Conservation (phyloP, 2,113 vertebrate genomes). For the Alethe diademata region DNA sequence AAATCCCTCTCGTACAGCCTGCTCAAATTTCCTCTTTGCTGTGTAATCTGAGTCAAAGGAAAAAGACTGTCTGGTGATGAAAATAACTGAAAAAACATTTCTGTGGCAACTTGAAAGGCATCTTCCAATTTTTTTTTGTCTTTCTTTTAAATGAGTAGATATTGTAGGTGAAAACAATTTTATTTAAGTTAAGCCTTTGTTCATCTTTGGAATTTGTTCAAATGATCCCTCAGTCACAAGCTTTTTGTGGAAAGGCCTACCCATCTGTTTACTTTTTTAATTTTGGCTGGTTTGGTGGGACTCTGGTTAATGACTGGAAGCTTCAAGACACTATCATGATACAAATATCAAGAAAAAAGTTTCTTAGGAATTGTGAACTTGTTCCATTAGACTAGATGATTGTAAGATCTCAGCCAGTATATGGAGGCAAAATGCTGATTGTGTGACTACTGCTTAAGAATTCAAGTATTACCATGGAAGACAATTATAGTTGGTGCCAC, state of each 20-base stretch:
- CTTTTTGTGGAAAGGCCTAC: neutral
- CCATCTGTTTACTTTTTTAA: rapidly evolving
- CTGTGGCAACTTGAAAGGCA: neutral
- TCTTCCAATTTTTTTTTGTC: neutral
- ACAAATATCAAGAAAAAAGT: neutral
- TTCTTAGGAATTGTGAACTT: neutral
- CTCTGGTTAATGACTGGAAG: neutral
- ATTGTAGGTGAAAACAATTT: neutral
- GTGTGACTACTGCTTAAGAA: neutral
- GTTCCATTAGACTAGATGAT: neutral
- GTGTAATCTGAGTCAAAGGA: neutral
- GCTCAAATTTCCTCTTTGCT: neutral
- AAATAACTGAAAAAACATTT: neutral
- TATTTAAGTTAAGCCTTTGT: neutral
- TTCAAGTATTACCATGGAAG: neutral
- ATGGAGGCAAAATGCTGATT: neutral
- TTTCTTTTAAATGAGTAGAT: neutral
- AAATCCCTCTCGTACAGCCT: neutral
- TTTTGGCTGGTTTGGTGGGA: neutral
- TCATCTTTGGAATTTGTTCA: neutral
- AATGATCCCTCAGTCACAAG: rapidly evolving
- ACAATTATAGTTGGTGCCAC: neutral
- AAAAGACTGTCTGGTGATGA: neutral
- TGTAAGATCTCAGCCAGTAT: neutral
- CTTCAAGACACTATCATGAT: neutral